phyloP scores from a whole-genome alignment of 2,113 vertebrate species.

The Corvus cornix region DNA sequence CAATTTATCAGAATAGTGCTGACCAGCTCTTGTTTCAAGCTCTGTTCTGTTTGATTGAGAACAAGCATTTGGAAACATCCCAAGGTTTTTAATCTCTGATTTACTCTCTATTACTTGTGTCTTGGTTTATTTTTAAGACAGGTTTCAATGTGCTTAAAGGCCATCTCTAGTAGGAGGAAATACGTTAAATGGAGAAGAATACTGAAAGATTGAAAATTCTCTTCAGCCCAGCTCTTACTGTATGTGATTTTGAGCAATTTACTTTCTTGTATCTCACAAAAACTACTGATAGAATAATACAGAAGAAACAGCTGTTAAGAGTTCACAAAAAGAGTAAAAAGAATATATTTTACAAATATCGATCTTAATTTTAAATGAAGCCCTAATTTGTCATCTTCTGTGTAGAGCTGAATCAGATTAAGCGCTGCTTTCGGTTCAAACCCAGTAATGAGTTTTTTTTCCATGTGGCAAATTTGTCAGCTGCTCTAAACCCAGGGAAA shows the following conservation, averaged over 20 bases:
- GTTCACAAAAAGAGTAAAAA: background rate
- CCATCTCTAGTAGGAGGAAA: background rate
- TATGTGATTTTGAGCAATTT: background rate
- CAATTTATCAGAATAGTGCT: background rate
- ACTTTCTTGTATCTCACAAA: background rate
- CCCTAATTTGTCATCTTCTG: background rate
- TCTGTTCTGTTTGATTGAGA: background rate
- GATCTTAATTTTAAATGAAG: background rate
- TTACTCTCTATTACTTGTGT: background rate
- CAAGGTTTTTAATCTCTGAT: background rate
- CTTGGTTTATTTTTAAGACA: background rate
- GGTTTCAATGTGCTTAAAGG: background rate
- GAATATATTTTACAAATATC: background rate
- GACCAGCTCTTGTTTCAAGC: background rate
- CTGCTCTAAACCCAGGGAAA: background rate
- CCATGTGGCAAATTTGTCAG: background rate
- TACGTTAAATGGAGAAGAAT: background rate
- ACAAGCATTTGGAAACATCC: background rate
- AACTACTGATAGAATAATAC: background rate
- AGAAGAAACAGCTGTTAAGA: background rate
- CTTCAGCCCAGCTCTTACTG: background rate
- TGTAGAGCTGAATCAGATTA: background rate
- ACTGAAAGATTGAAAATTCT: background rate
- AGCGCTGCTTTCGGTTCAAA: background rate
- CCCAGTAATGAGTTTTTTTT: background rate